Percentiles rank a stretch among this genome's conserved stretches.
Evolutionary conservation across 2,888 invertebrate species (phyloP).

Genomic region (Anthrax anthrax): DNA sequence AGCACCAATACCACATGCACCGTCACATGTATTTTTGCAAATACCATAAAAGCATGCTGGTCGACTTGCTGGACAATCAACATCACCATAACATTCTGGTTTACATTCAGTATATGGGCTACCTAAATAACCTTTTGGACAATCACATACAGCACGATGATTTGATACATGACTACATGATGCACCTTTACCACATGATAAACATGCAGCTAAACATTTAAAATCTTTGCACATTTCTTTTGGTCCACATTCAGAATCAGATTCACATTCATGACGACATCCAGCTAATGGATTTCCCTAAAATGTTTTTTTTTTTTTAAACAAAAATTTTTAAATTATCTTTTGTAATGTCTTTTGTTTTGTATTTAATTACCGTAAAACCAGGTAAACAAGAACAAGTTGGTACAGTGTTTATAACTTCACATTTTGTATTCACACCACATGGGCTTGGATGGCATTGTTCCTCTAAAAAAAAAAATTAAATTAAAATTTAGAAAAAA

Average conservation of each 20-base stretch:
- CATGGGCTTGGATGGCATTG: slow-evolving; percentile 73
- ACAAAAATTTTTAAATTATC: too few species aligned
- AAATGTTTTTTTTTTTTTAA: neutral
- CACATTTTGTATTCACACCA: slow-evolving; percentile 66
- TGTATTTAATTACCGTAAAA: slow-evolving; percentile 37
- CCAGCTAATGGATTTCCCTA: slow-evolving; percentile 62
- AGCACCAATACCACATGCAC: slow-evolving; percentile 64
- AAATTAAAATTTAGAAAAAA: neutral
- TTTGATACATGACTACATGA: slow-evolving; percentile 60
- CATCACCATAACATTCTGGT: slow-evolving; percentile 65
- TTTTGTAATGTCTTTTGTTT: neutral
- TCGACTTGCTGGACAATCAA: slow-evolving; percentile 61
- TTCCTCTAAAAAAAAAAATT: slow-evolving; percentile 44
- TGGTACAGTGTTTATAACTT: slow-evolving; percentile 58
- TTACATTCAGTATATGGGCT: slow-evolving; percentile 61
- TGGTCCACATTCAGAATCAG: slow-evolving; percentile 55
- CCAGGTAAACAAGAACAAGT: slow-evolving; percentile 67
- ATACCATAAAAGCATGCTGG: slow-evolving; percentile 70
- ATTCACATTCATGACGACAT: slow-evolving; percentile 72
- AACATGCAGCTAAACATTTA: slow-evolving; percentile 63
- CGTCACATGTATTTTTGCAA: slow-evolving; percentile 70
- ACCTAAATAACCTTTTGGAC: slow-evolving; percentile 69
- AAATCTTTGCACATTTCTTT: slow-evolving; percentile 59
- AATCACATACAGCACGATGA: slow-evolving; percentile 64
- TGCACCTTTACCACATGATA: slow-evolving; percentile 62